A percentile compares a stretch with the other conserved stretches of the same genome.
Conservation (phyloP, 1,140 invertebrate species). For the Calliphora vicina region DNA sequence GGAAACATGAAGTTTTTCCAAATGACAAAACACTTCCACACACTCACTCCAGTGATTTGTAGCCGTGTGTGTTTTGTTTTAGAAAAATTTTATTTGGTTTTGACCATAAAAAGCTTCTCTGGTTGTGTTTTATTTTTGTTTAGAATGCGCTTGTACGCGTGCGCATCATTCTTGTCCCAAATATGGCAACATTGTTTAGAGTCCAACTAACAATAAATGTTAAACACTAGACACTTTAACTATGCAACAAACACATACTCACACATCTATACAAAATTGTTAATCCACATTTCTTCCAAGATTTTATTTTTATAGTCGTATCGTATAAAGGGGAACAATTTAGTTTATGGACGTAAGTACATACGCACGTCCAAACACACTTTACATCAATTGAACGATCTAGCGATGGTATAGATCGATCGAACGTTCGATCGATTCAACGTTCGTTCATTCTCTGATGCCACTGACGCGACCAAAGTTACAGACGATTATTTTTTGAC, state of each 20-base stretch:
- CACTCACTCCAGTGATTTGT: not conserved
- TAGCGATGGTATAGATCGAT: not conserved
- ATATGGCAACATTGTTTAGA: slow-evolving; percentile 22
- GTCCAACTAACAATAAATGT: not conserved
- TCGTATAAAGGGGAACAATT: not conserved
- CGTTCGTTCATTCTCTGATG: not conserved
- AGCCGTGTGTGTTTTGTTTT: no score
- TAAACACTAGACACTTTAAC: slow-evolving; percentile 1
- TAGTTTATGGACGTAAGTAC: no score
- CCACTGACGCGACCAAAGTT: not conserved
- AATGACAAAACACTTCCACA: not conserved
- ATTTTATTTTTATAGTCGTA: no score
- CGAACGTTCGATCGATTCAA: not conserved
- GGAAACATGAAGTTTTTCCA: not conserved
- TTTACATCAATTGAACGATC: not conserved
- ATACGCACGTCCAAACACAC: no score
- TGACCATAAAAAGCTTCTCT: not conserved
- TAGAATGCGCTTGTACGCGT: slow-evolving; percentile 7
- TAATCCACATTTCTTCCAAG: slow-evolving; percentile 28
- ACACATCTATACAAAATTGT: not conserved
- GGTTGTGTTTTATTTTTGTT: not conserved
- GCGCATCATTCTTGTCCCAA: slow-evolving; percentile 29
- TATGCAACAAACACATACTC: not conserved
- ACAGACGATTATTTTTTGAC: slow-evolving; percentile 3
- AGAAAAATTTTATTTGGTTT: not conserved